phyloP scores from a whole-genome alignment of 2,797 vertebrate genomes.

The Phrynocephalus vlangalii region DNA sequence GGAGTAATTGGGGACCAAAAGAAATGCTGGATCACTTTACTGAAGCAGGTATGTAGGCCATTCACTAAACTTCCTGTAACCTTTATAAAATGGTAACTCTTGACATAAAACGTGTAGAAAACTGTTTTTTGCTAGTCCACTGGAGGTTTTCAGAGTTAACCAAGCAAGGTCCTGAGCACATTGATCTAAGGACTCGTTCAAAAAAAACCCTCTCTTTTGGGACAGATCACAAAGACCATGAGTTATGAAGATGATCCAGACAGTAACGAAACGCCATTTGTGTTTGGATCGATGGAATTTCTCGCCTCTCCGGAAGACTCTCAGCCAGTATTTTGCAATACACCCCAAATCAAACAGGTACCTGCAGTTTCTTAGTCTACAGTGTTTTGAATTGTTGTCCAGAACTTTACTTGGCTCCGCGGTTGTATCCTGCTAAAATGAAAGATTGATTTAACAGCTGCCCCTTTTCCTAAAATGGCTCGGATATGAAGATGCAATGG shows the following conservation, averaged over 20 bases:
- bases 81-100: background rate
- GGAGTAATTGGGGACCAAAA: background rate
- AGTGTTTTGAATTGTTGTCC: background rate
- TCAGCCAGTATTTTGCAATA: slow-evolving; percentile 47
- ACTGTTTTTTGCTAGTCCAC: background rate
- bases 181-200: background rate
- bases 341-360: slow-evolving; percentile 60
- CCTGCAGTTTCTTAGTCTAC: slow-evolving; percentile 4
- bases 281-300: slow-evolving; percentile 80
- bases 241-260: slow-evolving; percentile 78
- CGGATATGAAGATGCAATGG: background rate
- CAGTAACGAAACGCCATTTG: slow-evolving; percentile 47
- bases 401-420: background rate
- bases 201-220: slow-evolving; percentile 38
- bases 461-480: slow-evolving; percentile 6
- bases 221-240: slow-evolving; percentile 74
- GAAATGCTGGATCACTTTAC: background rate
- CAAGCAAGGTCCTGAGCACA: background rate
- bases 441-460: background rate
- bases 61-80: background rate
- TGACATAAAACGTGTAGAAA: background rate
- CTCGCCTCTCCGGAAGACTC: slow-evolving; percentile 74
- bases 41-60: background rate
- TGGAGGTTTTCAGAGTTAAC: background rate
- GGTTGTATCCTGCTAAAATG: background rate